phyloP scores from a whole-genome alignment of 2,113 vertebrate genomes.

The Lichenostomus cassidix region DNA sequence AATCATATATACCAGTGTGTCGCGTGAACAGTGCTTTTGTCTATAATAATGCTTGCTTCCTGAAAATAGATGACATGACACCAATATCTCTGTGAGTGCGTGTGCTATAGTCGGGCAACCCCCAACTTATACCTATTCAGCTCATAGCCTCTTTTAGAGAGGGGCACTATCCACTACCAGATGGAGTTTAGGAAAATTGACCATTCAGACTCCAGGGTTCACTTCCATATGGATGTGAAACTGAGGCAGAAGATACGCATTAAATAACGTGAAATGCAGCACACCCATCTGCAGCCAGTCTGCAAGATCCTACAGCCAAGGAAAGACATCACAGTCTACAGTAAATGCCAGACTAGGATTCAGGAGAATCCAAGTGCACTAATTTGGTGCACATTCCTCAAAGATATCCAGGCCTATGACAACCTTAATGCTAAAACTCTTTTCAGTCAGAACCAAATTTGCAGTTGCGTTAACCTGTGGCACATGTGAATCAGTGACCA shows the following conservation, averaged over 20 bases:
- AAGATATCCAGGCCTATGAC: background rate
- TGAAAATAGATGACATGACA: too few relatives aligned
- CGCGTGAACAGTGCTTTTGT: too few relatives aligned
- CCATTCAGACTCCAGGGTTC: background rate
- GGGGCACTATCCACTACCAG: background rate
- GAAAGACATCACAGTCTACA: background rate
- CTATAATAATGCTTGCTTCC: too few relatives aligned
- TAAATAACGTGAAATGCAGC: background rate
- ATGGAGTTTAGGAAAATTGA: background rate
- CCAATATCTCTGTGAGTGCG: too few relatives aligned
- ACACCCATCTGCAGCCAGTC: background rate
- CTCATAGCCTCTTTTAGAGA: background rate
- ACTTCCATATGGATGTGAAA: background rate
- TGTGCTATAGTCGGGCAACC: too few relatives aligned
- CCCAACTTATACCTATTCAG: background rate
- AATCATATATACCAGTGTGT: too few relatives aligned
- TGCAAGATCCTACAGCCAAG: background rate
- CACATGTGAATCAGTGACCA: background rate
- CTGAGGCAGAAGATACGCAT: background rate
- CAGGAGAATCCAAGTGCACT: background rate
- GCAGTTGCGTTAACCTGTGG: background rate
- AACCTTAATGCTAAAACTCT: background rate
- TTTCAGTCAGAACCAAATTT: background rate
- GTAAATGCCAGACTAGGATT: background rate
- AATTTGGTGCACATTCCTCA: accelerated